A percentile compares a stretch with the other conserved stretches of the same genome.
These are phyloP conservation scores for Geotrypetes seraphini DNA, from an alignment of 2,797 vertebrate genomes.

Conservation along the genomic window DNA sequence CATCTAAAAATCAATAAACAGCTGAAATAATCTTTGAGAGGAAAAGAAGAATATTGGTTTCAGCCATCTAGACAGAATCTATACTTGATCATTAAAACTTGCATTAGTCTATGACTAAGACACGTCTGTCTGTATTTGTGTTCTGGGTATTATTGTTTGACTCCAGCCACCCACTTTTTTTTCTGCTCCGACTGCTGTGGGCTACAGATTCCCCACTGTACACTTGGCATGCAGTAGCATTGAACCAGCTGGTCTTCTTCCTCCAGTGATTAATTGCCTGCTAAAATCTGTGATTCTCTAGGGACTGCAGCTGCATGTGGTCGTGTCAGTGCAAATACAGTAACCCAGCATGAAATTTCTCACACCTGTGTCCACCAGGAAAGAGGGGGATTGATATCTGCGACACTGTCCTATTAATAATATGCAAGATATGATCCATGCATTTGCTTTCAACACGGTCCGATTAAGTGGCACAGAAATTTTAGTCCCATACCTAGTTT, in stretches of 20 bases:
- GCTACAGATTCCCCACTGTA: slow-evolving; percentile 25
- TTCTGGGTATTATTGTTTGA: slow-evolving; percentile 5
- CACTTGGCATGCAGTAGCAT: background rate
- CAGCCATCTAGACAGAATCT: too few relatives aligned
- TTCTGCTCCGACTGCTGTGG: slow-evolving; percentile 19
- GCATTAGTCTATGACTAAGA: too few relatives aligned
- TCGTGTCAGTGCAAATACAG: slow-evolving; percentile 40
- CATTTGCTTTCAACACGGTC: too few relatives aligned
- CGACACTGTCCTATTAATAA: background rate
- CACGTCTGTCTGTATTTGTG: slow-evolving; percentile 4
- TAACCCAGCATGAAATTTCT: slow-evolving; percentile 21
- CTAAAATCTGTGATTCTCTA: slow-evolving; percentile 33
- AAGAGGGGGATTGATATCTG: slow-evolving; percentile 24
- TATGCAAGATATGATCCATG: too few relatives aligned
- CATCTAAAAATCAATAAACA: too few relatives aligned
- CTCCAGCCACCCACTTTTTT: slow-evolving; percentile 10
- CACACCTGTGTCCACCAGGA: slow-evolving; percentile 27
- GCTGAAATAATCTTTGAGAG: too few relatives aligned
- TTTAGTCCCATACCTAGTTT: too few relatives aligned
- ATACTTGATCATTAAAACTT: too few relatives aligned
- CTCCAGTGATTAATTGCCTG: slow-evolving; percentile 38
- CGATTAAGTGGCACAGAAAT: too few relatives aligned
- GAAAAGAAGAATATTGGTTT: too few relatives aligned
- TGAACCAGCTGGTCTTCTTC: slow-evolving; percentile 35
- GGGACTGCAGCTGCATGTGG: slow-evolving; percentile 38